These are phyloP conservation scores for Corythaeola cristata DNA, from an alignment of 2,113 vertebrate species.

Conservation along the genomic window DNA sequence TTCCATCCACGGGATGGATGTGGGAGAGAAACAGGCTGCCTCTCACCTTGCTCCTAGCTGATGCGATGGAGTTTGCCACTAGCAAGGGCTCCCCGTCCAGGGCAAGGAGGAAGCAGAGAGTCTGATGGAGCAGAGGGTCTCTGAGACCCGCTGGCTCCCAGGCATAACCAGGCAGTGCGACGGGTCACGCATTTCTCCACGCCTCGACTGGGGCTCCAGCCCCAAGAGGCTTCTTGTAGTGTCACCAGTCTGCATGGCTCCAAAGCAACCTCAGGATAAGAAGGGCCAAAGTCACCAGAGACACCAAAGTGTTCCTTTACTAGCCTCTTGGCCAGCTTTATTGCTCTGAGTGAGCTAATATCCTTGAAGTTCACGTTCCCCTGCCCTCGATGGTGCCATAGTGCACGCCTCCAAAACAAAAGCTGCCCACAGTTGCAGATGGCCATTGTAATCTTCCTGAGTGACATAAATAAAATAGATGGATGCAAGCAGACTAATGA, in stretches of 20 bases:
- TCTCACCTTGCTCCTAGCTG: not conserved
- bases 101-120: not conserved
- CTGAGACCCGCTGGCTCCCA: not conserved
- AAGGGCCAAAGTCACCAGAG: not conserved
- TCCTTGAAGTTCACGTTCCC: not conserved
- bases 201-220: not conserved
- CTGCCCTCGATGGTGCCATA: not conserved
- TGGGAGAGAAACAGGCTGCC: not conserved
- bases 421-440: not conserved
- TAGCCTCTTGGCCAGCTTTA: not conserved
- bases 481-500: constrained; percentile 19
- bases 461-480: not conserved
- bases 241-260: not conserved
- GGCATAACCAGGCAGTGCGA: not conserved
- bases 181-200: fast-evolving
- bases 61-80: not conserved
- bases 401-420: not conserved
- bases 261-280: not conserved
- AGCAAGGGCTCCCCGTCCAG: no score
- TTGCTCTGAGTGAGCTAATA: fast-evolving
- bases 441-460: not conserved
- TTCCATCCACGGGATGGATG: not conserved
- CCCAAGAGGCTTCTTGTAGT: fast-evolving
- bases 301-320: not conserved
- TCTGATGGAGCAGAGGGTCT: not conserved